These are phyloP conservation scores for Chaitophorus viminalis DNA, from an alignment of 2,888 invertebrate species.

Conservation along the genomic window DNA sequence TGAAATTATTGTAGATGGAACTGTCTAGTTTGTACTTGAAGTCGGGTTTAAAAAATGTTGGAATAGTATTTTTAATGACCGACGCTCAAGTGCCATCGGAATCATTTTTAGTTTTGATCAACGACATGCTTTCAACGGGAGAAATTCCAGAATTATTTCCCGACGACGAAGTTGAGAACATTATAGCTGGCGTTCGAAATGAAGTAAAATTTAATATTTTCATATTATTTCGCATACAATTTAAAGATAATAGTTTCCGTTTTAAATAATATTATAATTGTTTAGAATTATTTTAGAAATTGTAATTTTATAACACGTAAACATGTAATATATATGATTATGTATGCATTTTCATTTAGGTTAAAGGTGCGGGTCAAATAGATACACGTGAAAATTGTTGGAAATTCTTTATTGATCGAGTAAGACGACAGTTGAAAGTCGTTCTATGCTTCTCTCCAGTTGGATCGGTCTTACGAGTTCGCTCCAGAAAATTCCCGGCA, in stretches of 20 bases:
- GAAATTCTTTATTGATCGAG: slow-evolving; percentile 97
- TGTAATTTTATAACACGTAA: no score
- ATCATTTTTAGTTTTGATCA: slow-evolving; percentile 92
- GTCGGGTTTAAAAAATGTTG: slow-evolving; percentile 92
- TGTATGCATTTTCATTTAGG: slow-evolving; percentile 67
- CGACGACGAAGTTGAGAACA: slow-evolving; percentile 96
- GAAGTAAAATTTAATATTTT: slow-evolving; percentile 70
- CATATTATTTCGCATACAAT: background rate
- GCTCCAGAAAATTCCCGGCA: slow-evolving; percentile 95
- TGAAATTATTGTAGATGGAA: slow-evolving; percentile 73
- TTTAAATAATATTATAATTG: slow-evolving; percentile 21
- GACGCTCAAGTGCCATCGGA: slow-evolving; percentile 97
- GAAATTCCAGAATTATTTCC: slow-evolving; percentile 95
- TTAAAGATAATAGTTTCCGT: slow-evolving; percentile 8
- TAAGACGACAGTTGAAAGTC: slow-evolving; percentile 87
- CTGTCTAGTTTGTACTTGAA: slow-evolving; percentile 87
- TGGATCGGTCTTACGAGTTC: slow-evolving; percentile 89
- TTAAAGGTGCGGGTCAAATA: slow-evolving; percentile 86
- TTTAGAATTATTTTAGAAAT: no score
- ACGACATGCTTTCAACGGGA: slow-evolving; percentile 94
- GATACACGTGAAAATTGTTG: slow-evolving; percentile 96
- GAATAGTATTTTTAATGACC: slow-evolving; percentile 95
- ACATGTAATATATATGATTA: no score
- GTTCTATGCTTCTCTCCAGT: slow-evolving; percentile 98
- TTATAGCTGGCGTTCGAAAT: slow-evolving; percentile 84